These are phyloP conservation scores for Gonioctena quinquepunctata DNA, from an alignment of 1,140 invertebrate genomes.

Conservation along the genomic window DNA sequence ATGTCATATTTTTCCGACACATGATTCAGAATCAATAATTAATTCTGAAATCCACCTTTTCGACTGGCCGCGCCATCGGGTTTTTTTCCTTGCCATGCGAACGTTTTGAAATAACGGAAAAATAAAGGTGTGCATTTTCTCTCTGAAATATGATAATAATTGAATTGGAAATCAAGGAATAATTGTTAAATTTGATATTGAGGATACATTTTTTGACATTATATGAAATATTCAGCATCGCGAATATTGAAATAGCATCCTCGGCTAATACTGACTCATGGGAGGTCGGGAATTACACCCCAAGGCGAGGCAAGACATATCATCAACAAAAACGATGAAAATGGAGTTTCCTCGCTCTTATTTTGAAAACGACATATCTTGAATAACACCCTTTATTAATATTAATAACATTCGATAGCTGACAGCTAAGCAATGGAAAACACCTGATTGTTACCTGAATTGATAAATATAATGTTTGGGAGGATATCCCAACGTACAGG, in stretches of 20 bases:
- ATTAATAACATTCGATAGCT: slow-evolving; percentile 7
- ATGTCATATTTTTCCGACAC: too few relatives aligned
- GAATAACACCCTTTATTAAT: slow-evolving; percentile 5
- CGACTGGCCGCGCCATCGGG: too few relatives aligned
- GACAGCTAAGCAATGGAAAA: background rate
- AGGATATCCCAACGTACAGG: slow-evolving; percentile 2
- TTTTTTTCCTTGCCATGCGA: too few relatives aligned
- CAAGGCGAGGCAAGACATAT: background rate
- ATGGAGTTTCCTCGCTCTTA: background rate
- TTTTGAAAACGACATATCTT: background rate
- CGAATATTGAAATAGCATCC: background rate
- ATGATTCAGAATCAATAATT: too few relatives aligned
- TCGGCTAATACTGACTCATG: background rate
- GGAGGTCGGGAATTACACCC: background rate
- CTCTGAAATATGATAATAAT: too few relatives aligned
- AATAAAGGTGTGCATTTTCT: too few relatives aligned
- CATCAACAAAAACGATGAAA: background rate
- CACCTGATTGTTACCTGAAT: slow-evolving; percentile 6
- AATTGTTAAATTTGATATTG: too few relatives aligned
- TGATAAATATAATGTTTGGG: slow-evolving; percentile 12
- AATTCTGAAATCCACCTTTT: too few relatives aligned
- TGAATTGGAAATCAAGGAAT: too few relatives aligned
- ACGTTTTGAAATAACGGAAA: too few relatives aligned
- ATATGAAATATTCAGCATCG: too few relatives aligned
- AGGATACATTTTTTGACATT: too few relatives aligned